Base-by-base conservation (phyloP, 2,113 vertebrate genomes). In the Paraplagusia blochii region DNA sequence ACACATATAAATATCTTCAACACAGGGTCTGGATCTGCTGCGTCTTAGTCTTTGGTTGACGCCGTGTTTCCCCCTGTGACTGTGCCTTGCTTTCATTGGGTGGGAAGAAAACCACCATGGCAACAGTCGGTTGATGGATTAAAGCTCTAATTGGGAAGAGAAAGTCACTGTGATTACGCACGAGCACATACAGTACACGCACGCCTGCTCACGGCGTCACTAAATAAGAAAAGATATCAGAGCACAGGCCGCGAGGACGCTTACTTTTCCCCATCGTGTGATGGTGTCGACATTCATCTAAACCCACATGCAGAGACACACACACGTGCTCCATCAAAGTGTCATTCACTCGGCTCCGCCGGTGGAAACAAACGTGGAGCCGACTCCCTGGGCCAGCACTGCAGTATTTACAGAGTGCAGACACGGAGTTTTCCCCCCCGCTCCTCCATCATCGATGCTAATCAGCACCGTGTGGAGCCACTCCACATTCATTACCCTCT, bases 71-170 rank as follows among this genome's bases (percentile, higher is more conserved):
- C 39, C 67, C 50, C 53, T 68, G 39, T 69, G 69, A 65, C 53
- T 15, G 49, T 59, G 70, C 54, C 17, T 43, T 10, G 38, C 63
- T 69, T 61, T 65, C 63, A 81, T 76, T 83, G 80, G 78, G 15
- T 18, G 44, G 61, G 48, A 66, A 18, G 61, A 73, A 50, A 66
- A 81, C 55, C 44, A 49, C 66, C 82, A 80, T 78, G 71, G 85
- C 80, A 87, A 83, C 82, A 85, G 64, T 71, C 66, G 72, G 72
- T 47, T 85, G 85, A 87, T 87, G 79, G 82, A 85, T 83, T 83
- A 82, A 80, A 82, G 56, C 58, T 58, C 17, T 79, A 79, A 85
- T 83, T 82, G 80, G 63, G 60, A 72, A 67, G 67, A 68, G 65
- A 80, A 72, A 87, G 74, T 68, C 72, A 62, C 57, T 66, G 59